phyloP scores from a whole-genome alignment of 2,113 vertebrate species.

The Caracal caracal region DNA sequence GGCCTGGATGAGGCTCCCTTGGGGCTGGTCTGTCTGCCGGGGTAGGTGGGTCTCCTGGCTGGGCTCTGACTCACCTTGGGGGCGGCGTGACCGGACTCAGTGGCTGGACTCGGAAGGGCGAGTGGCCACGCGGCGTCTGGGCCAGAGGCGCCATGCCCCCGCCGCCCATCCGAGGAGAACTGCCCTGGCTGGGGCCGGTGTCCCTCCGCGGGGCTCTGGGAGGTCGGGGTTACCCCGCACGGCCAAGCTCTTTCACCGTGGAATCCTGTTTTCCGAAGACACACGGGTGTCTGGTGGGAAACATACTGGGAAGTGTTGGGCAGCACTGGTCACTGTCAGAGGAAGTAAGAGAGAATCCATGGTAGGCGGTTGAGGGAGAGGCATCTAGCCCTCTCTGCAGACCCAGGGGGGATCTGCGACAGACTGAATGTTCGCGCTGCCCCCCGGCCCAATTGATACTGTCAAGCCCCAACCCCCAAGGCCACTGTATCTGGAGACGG shows the following conservation, averaged over 20 bases:
- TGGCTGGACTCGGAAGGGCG: background rate
- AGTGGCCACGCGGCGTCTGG: background rate
- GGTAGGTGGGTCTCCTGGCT: accelerated
- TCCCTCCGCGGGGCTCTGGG: too few species aligned
- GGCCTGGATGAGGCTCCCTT: accelerated
- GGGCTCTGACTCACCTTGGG: background rate
- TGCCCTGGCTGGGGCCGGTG: accelerated
- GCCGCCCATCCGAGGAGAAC: background rate
- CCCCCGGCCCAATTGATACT: background rate
- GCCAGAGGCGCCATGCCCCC: accelerated
- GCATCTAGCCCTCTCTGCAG: background rate
- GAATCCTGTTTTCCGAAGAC: background rate
- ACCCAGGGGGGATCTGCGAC: background rate
- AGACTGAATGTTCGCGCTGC: background rate
- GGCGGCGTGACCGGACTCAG: accelerated
- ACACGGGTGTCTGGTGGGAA: background rate
- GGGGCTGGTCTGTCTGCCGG: background rate
- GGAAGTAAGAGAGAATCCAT: background rate
- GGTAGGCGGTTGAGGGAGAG: background rate
- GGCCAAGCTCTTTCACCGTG: accelerated
- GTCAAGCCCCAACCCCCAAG: background rate
- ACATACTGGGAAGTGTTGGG: background rate
- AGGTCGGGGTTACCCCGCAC: accelerated
- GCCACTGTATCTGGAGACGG: background rate
- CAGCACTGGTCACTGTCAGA: background rate